Evolutionary conservation across 2,113 vertebrate species (phyloP).

Genomic region (Gallinago undulata): DNA sequence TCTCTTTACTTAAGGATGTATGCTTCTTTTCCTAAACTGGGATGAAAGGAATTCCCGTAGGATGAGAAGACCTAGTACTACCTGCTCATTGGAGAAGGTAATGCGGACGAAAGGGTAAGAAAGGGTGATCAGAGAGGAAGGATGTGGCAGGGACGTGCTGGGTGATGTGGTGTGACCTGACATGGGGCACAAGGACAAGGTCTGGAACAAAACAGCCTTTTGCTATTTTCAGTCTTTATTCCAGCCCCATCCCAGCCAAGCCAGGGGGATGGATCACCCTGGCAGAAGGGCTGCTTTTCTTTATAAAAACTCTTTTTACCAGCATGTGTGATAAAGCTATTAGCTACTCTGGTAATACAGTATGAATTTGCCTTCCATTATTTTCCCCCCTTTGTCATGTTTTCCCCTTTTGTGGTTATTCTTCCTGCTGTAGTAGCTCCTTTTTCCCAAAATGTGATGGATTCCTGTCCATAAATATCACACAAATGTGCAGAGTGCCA

Average conservation of each 20-base stretch:
- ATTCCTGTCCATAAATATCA: conserved; percentile 28
- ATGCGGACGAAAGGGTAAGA: background rate
- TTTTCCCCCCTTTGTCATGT: background rate
- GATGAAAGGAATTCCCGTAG: background rate
- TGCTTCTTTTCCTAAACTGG: background rate
- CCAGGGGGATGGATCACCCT: rapidly evolving
- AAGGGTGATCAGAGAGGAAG: background rate
- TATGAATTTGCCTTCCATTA: background rate
- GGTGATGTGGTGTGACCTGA: rapidly evolving
- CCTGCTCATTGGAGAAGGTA: background rate
- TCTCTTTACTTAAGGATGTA: background rate
- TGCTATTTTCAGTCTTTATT: background rate
- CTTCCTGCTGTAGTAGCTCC: background rate
- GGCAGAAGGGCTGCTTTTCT: background rate
- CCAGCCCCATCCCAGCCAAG: background rate
- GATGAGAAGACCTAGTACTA: background rate
- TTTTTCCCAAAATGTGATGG: background rate
- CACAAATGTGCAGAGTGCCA: background rate
- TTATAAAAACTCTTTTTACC: background rate
- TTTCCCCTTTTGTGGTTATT: background rate
- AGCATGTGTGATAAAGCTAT: background rate
- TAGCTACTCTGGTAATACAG: background rate
- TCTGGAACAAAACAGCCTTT: background rate
- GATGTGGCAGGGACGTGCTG: background rate
- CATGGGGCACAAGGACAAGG: rapidly evolving